These are phyloP conservation scores for Dissostichus mawsoni DNA, from an alignment of 2,113 vertebrate species.

Conservation along the genomic window DNA sequence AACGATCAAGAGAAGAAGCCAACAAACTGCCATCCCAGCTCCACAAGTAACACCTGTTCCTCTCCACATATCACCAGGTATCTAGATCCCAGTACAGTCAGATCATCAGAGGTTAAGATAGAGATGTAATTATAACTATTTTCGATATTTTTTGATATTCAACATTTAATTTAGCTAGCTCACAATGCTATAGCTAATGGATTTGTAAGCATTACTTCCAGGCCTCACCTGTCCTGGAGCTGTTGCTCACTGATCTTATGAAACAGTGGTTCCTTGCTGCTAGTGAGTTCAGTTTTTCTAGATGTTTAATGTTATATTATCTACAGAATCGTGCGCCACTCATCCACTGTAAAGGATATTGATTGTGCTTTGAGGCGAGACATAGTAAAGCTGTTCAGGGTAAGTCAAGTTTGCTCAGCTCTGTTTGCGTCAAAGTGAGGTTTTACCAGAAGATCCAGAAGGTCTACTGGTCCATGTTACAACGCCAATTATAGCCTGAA, in stretches of 20 bases:
- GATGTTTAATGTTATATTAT: no score
- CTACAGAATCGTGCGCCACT: neutral
- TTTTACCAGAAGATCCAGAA: conserved; percentile 20
- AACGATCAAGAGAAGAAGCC: conserved; percentile 54
- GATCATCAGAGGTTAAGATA: neutral
- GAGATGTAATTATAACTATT: neutral
- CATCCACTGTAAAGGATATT: neutral
- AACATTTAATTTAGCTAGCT: conserved; percentile 4
- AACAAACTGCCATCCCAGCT: neutral
- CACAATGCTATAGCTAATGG: neutral
- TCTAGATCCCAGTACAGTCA: no score
- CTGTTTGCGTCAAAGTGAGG: neutral
- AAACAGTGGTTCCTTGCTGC: no score
- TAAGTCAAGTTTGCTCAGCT: conserved; percentile 39
- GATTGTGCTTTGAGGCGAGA: conserved; percentile 7
- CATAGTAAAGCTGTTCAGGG: conserved; percentile 35
- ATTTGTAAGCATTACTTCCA: neutral
- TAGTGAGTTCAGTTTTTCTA: no score
- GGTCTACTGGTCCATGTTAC: neutral
- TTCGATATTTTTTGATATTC: neutral
- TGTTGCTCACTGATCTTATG: no score
- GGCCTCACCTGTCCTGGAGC: neutral
- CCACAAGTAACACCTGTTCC: no score
- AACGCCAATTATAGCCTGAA: neutral
- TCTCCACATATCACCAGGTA: no score